Evolutionary conservation across 2,113 vertebrate species (phyloP), one percentile per base, ranked within the genome.

Genomic region (Chloropsis cyanopogon): DNA sequence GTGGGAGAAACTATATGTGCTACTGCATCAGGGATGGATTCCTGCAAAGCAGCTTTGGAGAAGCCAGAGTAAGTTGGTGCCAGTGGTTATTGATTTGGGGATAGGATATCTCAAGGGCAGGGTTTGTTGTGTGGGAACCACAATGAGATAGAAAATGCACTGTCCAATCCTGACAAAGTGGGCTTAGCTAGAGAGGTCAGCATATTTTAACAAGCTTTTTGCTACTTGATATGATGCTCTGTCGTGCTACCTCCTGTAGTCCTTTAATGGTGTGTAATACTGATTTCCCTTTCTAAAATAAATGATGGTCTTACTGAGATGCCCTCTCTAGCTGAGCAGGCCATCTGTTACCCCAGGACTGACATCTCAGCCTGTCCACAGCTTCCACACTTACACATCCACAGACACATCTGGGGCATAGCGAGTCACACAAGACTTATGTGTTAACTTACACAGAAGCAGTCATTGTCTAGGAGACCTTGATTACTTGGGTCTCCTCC

Each of bases 11-110:
- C 42, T n/a, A 7, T 60, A 69, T 5, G 18, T 68, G 41, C 56
- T 80, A 26, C 46, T 59, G 71, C 47, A 72, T 33, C 64, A 63
- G 44, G 33, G 23, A 57, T 21, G 53, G 37, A 71, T 47, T 79
- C 80, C 28, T 68, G 35, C 52, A 78, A 68, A 90, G 47, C 54
- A 76, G 39, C 44, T 66, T 65, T 7, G 8, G 75, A 84, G 91
- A 65, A 93, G n/a, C 12, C 41, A 46, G 59, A 61, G 59, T 0
- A 3, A 70, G 23, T 52, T 18, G 68, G 54, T 90, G 64, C 71
- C 71, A 66, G 84, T 44, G 78, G 26, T 71, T 91, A 96, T 90
- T 71, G 94, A 92, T 93, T 77, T 44, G 70, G 53, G 39, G 21
- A 53, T 26, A 86, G 84, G 71, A 22, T 84, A 56, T 54, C 59